These are phyloP conservation scores for Bugula neritina DNA, from an alignment of 2,888 invertebrate species.

Conservation along the genomic window DNA sequence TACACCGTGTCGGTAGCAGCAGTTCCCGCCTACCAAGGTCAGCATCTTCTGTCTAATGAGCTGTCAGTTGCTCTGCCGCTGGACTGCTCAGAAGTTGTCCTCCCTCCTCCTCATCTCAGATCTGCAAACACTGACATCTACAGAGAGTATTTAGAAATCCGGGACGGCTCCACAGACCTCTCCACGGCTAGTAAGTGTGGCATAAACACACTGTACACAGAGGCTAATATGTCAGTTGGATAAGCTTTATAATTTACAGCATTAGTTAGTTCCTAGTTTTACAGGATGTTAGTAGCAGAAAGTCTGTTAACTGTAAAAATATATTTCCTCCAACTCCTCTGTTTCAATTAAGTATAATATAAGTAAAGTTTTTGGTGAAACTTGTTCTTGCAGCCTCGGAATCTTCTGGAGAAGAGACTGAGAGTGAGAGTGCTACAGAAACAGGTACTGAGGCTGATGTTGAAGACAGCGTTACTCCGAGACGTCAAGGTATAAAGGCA, in stretches of 20 bases:
- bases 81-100: conserved; percentile 39
- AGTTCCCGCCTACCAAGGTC: conserved; percentile 34
- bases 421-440: neutral
- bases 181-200: conserved; percentile 11
- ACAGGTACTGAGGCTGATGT: neutral
- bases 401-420: neutral
- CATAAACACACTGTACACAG: too few species aligned
- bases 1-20: conserved; percentile 49
- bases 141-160: conserved; percentile 46
- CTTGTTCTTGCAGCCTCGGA: conserved; percentile 2
- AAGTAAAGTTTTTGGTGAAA: too few species aligned
- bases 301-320: too few species aligned
- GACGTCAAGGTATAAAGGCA: conserved; percentile 1
- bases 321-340: too few species aligned
- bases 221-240: too few species aligned
- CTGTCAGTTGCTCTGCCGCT: conserved; percentile 48
- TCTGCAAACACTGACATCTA: conserved; percentile 44
- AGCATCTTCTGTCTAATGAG: conserved; percentile 48
- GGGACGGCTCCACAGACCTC: conserved; percentile 35
- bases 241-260: too few species aligned
- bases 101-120: conserved; percentile 41
- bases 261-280: too few species aligned
- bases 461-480: neutral
- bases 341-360: too few species aligned
- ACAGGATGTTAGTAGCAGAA: too few species aligned